Conservation (phyloP, 2,113 vertebrate genomes). For the Oryzias celebensis region DNA sequence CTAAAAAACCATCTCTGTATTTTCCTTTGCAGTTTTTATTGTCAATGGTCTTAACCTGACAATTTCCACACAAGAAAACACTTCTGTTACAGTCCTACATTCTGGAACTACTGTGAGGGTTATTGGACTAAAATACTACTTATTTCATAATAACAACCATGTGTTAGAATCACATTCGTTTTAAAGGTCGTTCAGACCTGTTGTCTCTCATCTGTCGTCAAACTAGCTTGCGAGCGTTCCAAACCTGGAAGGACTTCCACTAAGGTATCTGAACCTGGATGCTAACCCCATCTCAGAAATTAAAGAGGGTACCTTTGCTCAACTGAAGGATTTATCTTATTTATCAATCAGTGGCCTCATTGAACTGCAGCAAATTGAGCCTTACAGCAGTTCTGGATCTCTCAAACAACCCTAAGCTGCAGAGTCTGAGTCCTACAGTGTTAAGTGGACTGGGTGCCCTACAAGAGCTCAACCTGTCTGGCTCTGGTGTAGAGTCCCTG, state of each 20-base stretch:
- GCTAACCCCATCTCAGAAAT: constrained; percentile 82
- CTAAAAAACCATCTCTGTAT: too few species aligned
- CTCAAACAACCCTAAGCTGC: constrained; percentile 83
- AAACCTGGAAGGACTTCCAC: constrained; percentile 78
- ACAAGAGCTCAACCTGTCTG: constrained; percentile 89
- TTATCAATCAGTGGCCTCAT: constrained; percentile 84
- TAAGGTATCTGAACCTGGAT: constrained; percentile 89
- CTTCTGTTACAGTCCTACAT: too few species aligned
- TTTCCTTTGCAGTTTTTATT: too few species aligned
- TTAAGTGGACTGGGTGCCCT: constrained; percentile 84
- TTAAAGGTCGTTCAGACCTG: too few species aligned
- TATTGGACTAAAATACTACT: too few species aligned
- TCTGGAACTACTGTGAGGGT: too few species aligned
- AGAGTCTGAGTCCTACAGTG: constrained; percentile 74
- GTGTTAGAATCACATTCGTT: too few species aligned
- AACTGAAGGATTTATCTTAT: constrained; percentile 84
- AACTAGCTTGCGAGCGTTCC: constrained; percentile 82
- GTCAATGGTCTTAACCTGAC: too few species aligned
- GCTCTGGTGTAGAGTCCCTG: constrained; percentile 77
- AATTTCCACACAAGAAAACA: too few species aligned
- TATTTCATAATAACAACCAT: too few species aligned
- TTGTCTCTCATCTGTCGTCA: constrained; percentile 83
- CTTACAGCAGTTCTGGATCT: constrained; percentile 84
- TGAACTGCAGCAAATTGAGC: constrained; percentile 74
- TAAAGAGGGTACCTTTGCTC: constrained; percentile 76